Conservation (phyloP, 2,113 vertebrate species). For the Agapornis roseicollis region DNA sequence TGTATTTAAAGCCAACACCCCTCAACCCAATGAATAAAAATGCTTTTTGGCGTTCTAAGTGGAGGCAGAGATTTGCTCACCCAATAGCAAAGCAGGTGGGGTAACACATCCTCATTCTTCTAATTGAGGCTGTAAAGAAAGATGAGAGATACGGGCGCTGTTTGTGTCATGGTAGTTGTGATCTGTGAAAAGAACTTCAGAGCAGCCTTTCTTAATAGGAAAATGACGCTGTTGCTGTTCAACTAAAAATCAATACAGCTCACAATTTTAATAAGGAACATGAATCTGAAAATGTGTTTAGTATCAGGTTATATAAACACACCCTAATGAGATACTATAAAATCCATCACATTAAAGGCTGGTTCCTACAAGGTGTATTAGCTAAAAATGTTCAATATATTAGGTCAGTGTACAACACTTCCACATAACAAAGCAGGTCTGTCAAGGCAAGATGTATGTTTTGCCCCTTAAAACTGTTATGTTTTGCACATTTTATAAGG, state of each 20-base stretch:
- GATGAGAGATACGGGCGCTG: constrained; percentile 1
- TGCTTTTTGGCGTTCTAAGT: constrained; percentile 34
- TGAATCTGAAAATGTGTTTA: constrained; percentile 81
- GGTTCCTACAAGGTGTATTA: constrained; percentile 82
- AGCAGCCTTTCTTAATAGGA: constrained; percentile 65
- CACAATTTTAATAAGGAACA: constrained; percentile 83
- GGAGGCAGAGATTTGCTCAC: background rate
- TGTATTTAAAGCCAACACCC: constrained; percentile 40
- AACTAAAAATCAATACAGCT: constrained; percentile 77
- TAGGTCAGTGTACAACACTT: constrained; percentile 78
- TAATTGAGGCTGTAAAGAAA: constrained; percentile 62
- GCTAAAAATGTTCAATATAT: constrained; percentile 82
- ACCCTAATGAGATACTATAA: constrained; percentile 84
- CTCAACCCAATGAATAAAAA: constrained; percentile 48
- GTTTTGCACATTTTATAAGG: constrained; percentile 85
- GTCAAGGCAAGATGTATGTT: constrained; percentile 79
- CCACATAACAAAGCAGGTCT: constrained; percentile 79
- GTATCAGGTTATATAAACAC: constrained; percentile 83
- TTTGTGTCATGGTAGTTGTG: constrained; percentile 56
- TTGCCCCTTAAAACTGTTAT: constrained; percentile 81
- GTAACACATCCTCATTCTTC: constrained; percentile 20
- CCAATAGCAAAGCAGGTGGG: constrained; percentile 28
- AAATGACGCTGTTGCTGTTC: constrained; percentile 67
- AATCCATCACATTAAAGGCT: constrained; percentile 84
- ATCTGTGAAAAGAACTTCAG: constrained; percentile 72